Conservation (phyloP, 2,888 invertebrate genomes). For the Stenoptilia bipunctidactyla region DNA sequence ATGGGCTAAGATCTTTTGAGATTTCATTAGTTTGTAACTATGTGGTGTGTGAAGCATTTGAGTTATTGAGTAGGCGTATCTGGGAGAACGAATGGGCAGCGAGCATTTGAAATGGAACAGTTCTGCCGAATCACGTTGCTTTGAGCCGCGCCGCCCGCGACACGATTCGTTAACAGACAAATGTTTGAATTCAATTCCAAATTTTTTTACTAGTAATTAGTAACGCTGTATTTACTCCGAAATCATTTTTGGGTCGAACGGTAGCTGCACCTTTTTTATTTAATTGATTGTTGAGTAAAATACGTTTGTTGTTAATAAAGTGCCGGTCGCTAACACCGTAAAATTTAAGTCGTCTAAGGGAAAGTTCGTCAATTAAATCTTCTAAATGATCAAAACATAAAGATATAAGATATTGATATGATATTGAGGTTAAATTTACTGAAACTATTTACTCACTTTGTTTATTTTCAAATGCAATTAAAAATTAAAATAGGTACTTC, state of each 20-base stretch:
- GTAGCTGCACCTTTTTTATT: constrained; percentile 25
- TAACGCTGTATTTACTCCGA: constrained; percentile 53
- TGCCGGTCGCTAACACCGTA: constrained; percentile 16
- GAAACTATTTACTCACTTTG: no score
- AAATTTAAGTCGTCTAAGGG: no score
- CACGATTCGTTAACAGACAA: constrained; percentile 71
- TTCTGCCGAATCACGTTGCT: constrained; percentile 65
- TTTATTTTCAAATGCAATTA: no score
- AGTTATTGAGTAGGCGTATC: constrained; percentile 70
- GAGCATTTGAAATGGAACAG: constrained; percentile 50
- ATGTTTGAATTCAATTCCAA: constrained; percentile 68
- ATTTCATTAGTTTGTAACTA: constrained; percentile 70
- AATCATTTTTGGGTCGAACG: constrained; percentile 42
- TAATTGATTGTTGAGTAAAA: constrained; percentile 35
- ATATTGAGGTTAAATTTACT: no score
- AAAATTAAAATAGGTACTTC: no score
- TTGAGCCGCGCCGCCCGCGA: constrained; percentile 57
- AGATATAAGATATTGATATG: no score
- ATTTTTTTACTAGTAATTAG: constrained; percentile 57
- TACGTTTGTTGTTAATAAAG: constrained; percentile 45
- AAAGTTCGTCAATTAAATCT: no score
- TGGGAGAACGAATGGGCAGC: constrained; percentile 66
- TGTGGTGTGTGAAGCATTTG: constrained; percentile 63
- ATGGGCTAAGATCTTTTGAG: constrained; percentile 68
- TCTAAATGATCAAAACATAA: no score